Percentiles rank a stretch among this genome's conserved stretches.
Evolutionary conservation across 2,113 vertebrate species (phyloP).

Genomic region (Phodopus roborovskii): DNA sequence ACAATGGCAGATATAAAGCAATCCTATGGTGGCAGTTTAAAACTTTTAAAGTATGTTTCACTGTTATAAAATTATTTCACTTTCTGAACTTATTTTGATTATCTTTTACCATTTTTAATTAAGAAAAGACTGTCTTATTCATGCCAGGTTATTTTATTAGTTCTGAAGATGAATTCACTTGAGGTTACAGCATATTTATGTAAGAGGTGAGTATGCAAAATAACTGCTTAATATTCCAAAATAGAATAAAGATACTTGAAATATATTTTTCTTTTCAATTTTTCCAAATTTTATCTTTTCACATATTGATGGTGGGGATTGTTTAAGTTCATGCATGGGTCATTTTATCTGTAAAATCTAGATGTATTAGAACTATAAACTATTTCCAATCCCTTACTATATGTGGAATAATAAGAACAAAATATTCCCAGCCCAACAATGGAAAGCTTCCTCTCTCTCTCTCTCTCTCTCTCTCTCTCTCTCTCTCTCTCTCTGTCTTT

Average conservation of each 20-base stretch:
- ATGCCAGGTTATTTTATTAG: not conserved
- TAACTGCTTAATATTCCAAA: not conserved
- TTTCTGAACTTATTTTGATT: not conserved
- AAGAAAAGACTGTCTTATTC: not conserved
- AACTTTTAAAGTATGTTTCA: not conserved
- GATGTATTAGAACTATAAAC: not conserved
- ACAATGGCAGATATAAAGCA: not conserved
- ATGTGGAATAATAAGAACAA: not conserved
- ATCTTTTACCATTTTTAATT: not conserved
- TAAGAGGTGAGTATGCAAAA: not conserved
- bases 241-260: not conserved
- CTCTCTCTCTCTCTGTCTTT: not conserved
- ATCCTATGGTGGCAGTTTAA: not conserved
- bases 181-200: not conserved
- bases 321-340: not conserved
- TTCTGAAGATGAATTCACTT: conserved; percentile 6
- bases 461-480: not conserved
- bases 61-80: not conserved
- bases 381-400: not conserved
- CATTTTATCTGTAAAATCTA: not conserved
- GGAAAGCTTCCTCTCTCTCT: not conserved
- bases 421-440: not conserved
- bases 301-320: not conserved
- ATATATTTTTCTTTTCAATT: not conserved
- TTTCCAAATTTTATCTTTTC: not conserved